Evolutionary conservation across 2,797 vertebrate genomes (phyloP).

Genomic region (Masticophis lateralis): DNA sequence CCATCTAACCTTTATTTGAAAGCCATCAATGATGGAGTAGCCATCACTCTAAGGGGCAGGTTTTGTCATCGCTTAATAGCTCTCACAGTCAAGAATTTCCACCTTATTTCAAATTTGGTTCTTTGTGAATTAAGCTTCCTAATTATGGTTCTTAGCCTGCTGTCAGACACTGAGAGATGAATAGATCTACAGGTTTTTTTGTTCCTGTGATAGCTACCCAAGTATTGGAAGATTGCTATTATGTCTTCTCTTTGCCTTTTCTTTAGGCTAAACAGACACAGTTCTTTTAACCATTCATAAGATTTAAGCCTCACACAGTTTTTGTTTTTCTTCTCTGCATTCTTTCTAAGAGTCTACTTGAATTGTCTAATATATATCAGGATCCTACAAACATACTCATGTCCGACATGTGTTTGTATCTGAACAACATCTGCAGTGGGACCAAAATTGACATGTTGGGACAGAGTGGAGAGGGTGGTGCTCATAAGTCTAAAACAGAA

Average conservation of each 20-base stretch:
- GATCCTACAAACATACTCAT: not conserved
- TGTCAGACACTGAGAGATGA: not conserved
- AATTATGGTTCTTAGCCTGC: not conserved
- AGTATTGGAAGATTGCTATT: not conserved
- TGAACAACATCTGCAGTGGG: not conserved
- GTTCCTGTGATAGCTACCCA: not conserved
- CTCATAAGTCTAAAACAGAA: not conserved
- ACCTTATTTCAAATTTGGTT: not conserved
- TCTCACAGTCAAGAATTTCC: not conserved
- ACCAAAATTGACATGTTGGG: not conserved
- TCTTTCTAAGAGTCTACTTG: not conserved
- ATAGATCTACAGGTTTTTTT: not conserved
- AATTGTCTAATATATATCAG: not conserved
- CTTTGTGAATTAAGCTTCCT: not conserved
- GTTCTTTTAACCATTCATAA: not conserved
- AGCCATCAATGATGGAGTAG: not conserved
- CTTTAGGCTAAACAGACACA: not conserved
- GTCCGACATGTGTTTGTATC: not conserved
- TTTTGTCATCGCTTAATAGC: not conserved
- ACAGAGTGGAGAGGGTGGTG: not conserved
- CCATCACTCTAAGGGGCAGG: not conserved
- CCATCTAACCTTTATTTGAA: not conserved
- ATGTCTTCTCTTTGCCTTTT: not conserved
- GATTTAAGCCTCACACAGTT: not conserved
- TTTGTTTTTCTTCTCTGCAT: not conserved